These are phyloP conservation scores for Sternarchorhynchus goeldii DNA, from an alignment of 2,797 vertebrate species.

Conservation along the genomic window DNA sequence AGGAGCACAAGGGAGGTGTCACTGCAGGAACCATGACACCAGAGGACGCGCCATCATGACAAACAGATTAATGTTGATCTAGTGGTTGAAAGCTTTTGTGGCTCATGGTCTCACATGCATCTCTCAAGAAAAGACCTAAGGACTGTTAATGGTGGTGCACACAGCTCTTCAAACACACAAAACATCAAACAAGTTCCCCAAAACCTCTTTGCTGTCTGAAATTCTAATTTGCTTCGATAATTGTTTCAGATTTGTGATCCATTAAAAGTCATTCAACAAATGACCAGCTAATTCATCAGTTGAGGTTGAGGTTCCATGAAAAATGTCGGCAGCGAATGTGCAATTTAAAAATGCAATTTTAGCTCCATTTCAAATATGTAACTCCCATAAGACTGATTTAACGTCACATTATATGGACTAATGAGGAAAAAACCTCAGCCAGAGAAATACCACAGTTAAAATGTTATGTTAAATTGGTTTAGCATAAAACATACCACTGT, in stretches of 20 bases:
- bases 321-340: neutral
- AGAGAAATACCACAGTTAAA: too few species aligned
- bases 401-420: neutral
- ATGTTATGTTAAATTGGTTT: too few species aligned
- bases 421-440: neutral
- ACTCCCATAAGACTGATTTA: neutral
- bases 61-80: neutral
- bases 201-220: neutral
- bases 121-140: neutral
- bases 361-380: neutral
- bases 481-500: too few species aligned
- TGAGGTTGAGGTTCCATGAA: conserved; percentile 12
- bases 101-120: neutral
- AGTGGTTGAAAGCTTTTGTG: neutral
- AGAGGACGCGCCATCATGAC: too few species aligned
- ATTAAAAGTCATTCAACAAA: conserved; percentile 8
- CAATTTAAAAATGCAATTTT: neutral
- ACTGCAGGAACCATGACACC: too few species aligned
- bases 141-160: conserved; percentile 19
- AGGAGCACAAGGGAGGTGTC: too few species aligned
- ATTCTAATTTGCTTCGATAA: neutral
- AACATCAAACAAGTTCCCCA: neutral
- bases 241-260: neutral
- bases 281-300: neutral
- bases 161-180: conserved; percentile 12